Evolutionary conservation across 2,888 invertebrate genomes (phyloP).

Genomic region (Lomographa bimaculata): DNA sequence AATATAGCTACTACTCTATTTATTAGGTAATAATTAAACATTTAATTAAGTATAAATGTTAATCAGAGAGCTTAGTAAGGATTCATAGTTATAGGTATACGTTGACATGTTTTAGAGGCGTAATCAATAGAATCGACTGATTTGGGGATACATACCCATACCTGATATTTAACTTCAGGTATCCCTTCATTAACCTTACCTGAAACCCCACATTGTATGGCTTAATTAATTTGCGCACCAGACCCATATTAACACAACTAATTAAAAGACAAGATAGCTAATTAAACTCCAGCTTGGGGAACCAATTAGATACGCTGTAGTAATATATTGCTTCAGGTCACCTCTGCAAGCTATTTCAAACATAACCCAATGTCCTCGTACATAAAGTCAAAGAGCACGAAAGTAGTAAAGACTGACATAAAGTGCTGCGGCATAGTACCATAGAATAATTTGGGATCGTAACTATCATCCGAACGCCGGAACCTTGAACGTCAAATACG

Average conservation of each 20-base stretch:
- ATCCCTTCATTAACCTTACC: slow-evolving; percentile 18
- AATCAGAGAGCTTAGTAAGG: no score
- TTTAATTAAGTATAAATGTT: no score
- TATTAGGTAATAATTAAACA: no score
- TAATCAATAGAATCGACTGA: no score
- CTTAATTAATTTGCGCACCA: slow-evolving; percentile 15
- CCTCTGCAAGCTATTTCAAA: background rate
- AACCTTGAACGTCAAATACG: slow-evolving; percentile 52
- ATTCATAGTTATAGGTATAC: no score
- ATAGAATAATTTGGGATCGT: slow-evolving; percentile 23
- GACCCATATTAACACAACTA: slow-evolving; percentile 11
- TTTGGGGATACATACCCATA: no score
- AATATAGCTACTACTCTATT: no score
- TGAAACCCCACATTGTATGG: slow-evolving; percentile 12
- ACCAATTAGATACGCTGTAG: slow-evolving; percentile 8
- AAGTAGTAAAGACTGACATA: slow-evolving; percentile 11
- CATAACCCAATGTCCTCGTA: background rate
- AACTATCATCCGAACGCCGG: slow-evolving; percentile 39
- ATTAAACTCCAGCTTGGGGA: slow-evolving; percentile 9
- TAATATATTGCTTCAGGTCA: slow-evolving; percentile 9
- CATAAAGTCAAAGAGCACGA: slow-evolving; percentile 8
- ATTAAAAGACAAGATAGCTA: slow-evolving; percentile 14
- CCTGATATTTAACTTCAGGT: no score
- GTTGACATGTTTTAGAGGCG: no score
- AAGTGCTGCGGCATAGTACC: slow-evolving; percentile 15